Base-by-base conservation (phyloP, 2,113 vertebrate species). In the Gymnobelideus leadbeateri region DNA sequence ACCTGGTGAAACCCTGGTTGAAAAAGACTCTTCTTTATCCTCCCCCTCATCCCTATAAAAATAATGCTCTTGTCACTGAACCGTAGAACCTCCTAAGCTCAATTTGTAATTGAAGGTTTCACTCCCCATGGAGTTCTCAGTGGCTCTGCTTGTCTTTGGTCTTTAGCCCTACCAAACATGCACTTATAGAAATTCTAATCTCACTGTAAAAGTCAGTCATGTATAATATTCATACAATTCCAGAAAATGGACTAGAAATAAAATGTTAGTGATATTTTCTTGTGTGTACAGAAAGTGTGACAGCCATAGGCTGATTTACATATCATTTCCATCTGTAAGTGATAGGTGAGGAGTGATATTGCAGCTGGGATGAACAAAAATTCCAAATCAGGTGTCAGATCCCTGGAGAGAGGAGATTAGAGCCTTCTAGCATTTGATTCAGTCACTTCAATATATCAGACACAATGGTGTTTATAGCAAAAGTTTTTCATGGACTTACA, bases 201-300 rank as follows among this genome's bases (percentile, higher is more conserved):
- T 91, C 61, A 95, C 95, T 93, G 96, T 47, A 94, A 77, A 12
- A 94, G 11, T 53, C 54, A 91, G 91, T 54, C 3, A 50, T 92
- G 95, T 91, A 51, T 68, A 93, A n/a, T 91, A 61, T 91, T 96
- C 93, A 89, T 91, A 53, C 10, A 91, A 51, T 94, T 96, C 94
- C 46, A 12, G 93, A 94, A 95, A 92, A 68, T 28, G 51, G 51
- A 46, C 43, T 92, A 37, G 51, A 91, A 94, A 92, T 92, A 52
- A 91, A 95, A 96, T 91, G 61, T 54, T 90, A 91, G 43, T 52
- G 24, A 92, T 24, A 14, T 9, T 49, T 93, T 93, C 12, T 47
- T 92, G 21, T 55, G 21, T 92, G 61, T 93, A 43, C 23, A 95
- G 94, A 92, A 94, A 8, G 14, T 43, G 16, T 89, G n/a, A 52